A percentile compares a stretch with the other conserved stretches of the same genome.
phyloP scores from a whole-genome alignment of 2,888 invertebrate genomes.

The Linyphia triangularis region DNA sequence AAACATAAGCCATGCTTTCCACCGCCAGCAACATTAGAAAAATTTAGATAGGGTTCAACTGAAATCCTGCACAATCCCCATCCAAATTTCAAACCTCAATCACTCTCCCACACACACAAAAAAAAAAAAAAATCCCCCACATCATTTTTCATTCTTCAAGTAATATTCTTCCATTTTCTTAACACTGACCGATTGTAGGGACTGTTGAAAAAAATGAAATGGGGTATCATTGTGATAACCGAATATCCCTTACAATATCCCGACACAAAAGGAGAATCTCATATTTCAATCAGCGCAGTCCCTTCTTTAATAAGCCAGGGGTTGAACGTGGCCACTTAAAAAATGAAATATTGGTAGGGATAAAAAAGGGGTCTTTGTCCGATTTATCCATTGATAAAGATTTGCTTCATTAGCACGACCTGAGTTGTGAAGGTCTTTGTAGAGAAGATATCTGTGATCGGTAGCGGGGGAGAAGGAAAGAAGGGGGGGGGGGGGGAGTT shows the following conservation, averaged over 20 bases:
- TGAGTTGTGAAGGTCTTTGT: conserved; percentile 22
- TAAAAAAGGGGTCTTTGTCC: conserved; percentile 23
- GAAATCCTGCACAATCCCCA: conserved; percentile 5
- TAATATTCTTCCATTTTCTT: conserved; percentile 23
- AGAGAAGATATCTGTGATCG: conserved; percentile 32
- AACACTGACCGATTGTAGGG: conserved; percentile 32
- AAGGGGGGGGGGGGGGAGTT: too few species aligned
- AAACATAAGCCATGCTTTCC: too few species aligned
- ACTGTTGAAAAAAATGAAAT: conserved; percentile 1
- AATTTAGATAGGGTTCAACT: too few species aligned
- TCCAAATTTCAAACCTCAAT: neutral
- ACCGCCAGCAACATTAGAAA: too few species aligned
- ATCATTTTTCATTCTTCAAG: neutral
- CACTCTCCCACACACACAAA: neutral
- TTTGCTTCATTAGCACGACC: conserved; percentile 30
- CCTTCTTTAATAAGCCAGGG: conserved; percentile 45
- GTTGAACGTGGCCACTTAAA: conserved; percentile 26
- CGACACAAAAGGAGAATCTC: conserved; percentile 28
- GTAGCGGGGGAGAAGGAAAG: too few species aligned
- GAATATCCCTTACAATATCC: conserved; percentile 36
- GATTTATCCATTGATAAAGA: conserved; percentile 40
- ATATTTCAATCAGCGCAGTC: conserved; percentile 47
- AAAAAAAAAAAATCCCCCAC: neutral
- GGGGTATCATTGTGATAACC: conserved; percentile 48
- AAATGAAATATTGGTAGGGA: conserved; percentile 38